Percentiles rank a stretch among this genome's conserved stretches.
phyloP scores from a whole-genome alignment of 2,888 invertebrate genomes.

The Formica aserva region DNA sequence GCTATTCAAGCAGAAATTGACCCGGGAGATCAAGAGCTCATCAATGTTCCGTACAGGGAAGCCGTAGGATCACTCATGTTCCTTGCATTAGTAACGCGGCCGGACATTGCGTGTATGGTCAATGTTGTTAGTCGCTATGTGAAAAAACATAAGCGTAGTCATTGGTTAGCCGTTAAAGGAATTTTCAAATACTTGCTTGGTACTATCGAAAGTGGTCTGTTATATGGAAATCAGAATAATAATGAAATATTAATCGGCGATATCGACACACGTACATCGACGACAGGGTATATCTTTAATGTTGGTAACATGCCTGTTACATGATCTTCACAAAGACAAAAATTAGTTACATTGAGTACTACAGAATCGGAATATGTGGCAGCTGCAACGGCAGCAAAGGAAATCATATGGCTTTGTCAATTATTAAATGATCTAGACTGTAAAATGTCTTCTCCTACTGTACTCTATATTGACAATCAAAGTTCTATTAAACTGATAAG shows the following conservation, averaged over 20 bases:
- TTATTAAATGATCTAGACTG: too few species aligned
- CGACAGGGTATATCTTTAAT: too few species aligned
- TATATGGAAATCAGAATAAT: neutral
- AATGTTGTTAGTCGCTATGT: slow-evolving; percentile 61
- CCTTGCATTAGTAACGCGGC: slow-evolving; percentile 59
- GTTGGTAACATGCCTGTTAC: too few species aligned
- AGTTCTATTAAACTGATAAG: too few species aligned
- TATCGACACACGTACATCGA: slow-evolving; percentile 60
- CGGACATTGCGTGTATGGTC: slow-evolving; percentile 66
- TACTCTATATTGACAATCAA: too few species aligned
- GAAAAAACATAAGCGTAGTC: slow-evolving; percentile 31
- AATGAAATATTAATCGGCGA: slow-evolving; percentile 51
- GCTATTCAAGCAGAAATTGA: slow-evolving; percentile 24
- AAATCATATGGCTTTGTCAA: too few species aligned
- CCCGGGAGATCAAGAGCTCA: neutral
- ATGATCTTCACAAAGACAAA: too few species aligned
- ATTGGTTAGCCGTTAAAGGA: slow-evolving; percentile 68
- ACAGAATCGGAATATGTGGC: too few species aligned
- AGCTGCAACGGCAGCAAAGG: too few species aligned
- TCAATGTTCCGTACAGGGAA: slow-evolving; percentile 67
- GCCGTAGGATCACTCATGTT: slow-evolving; percentile 69
- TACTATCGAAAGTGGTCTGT: slow-evolving; percentile 9
- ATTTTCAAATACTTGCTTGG: slow-evolving; percentile 59
- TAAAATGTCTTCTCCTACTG: too few species aligned
- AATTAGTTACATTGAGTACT: too few species aligned